These are phyloP conservation scores for Cryptotermes secundus DNA, from an alignment of 1,140 invertebrate genomes.

Conservation along the genomic window DNA sequence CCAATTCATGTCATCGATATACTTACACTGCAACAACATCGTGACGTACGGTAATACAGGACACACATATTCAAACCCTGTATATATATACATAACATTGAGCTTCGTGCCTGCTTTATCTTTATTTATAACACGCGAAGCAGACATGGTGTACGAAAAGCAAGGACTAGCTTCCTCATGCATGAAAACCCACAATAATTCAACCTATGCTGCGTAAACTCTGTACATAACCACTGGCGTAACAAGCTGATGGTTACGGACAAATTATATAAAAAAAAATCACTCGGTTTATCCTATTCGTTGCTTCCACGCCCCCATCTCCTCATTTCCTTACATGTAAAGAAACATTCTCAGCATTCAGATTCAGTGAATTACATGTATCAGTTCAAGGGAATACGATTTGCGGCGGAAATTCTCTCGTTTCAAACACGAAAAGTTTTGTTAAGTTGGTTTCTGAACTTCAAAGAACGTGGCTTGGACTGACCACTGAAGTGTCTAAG, in stretches of 20 bases:
- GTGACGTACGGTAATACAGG: background rate
- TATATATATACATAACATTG: background rate
- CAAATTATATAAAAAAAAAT: background rate
- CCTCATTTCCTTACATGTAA: background rate
- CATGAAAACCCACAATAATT: background rate
- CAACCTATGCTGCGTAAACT: background rate
- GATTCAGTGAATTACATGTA: no score
- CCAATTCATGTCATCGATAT: no score
- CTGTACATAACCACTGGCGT: background rate
- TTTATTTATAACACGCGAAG: background rate
- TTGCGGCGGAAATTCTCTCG: no score
- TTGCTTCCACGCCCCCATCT: background rate
- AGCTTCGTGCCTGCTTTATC: background rate
- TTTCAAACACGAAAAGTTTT: no score
- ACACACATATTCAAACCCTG: background rate
- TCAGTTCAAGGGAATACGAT: no score
- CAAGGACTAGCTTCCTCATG: background rate
- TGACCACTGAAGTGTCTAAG: no score
- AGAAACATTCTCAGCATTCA: background rate
- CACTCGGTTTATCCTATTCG: background rate
- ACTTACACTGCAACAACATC: no score
- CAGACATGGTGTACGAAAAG: background rate
- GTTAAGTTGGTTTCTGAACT: no score
- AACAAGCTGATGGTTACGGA: background rate
- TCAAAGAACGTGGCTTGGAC: no score